phyloP scores from a whole-genome alignment of 2,113 vertebrate species.

The Motacilla alba region DNA sequence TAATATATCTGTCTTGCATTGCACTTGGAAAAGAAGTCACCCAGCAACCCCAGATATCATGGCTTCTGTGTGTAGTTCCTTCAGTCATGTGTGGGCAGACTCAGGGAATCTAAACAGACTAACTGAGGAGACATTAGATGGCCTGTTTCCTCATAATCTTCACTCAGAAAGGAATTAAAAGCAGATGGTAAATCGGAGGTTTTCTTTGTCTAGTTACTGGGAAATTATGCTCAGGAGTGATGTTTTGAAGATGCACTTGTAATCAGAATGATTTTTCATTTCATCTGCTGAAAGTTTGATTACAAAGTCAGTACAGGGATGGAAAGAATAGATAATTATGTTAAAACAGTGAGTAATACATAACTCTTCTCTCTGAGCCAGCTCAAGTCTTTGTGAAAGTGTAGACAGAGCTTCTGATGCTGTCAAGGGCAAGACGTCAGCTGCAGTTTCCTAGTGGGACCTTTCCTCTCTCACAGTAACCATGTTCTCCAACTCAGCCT shows the following conservation, averaged over 20 bases:
- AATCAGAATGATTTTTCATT: background rate
- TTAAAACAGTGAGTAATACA: background rate
- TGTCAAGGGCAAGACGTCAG: background rate
- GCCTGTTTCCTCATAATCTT: background rate
- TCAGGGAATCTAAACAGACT: background rate
- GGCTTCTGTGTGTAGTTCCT: background rate
- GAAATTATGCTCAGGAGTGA: background rate
- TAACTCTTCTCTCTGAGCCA: background rate
- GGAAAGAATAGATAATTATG: background rate
- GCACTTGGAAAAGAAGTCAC: background rate
- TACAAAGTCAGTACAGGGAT: background rate
- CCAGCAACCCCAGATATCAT: background rate
- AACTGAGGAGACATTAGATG: background rate
- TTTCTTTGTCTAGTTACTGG: background rate
- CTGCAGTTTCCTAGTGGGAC: background rate
- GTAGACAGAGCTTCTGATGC: background rate
- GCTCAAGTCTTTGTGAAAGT: background rate
- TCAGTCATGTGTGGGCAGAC: background rate
- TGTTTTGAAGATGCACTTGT: background rate
- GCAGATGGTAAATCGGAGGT: background rate
- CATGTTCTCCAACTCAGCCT: background rate
- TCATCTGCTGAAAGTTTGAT: background rate
- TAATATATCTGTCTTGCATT: background rate
- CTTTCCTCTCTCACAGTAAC: background rate
- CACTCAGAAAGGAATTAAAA: background rate